Percentiles rank a stretch among this genome's conserved stretches.
These are phyloP conservation scores for Hapalemur alaotrensis DNA, from an alignment of 2,797 vertebrate genomes.

Conservation along the genomic window DNA sequence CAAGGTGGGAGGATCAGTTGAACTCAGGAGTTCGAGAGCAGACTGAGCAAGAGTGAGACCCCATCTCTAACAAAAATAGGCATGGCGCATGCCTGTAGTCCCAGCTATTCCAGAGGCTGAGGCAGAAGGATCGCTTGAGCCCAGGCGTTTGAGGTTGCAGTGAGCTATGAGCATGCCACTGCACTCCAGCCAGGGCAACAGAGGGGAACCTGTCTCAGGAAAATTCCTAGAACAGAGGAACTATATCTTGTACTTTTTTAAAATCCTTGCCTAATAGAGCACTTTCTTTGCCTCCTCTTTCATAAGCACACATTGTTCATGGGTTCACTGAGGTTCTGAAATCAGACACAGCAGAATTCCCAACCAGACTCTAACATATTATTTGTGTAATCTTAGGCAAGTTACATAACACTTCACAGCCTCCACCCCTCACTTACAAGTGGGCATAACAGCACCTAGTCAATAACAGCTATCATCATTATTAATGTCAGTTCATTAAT, in stretches of 20 bases:
- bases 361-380: not conserved
- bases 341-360: not conserved
- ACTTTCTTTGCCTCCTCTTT: not conserved
- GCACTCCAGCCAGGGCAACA: not conserved
- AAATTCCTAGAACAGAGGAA: not conserved
- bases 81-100: not conserved
- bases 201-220: not conserved
- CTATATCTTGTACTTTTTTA: not conserved
- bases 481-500: not conserved
- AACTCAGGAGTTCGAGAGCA: not conserved
- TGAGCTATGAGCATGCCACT: not conserved
- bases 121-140: not conserved
- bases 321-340: rapidly evolving
- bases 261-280: not conserved
- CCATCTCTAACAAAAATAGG: not conserved
- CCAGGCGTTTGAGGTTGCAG: not conserved
- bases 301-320: not conserved
- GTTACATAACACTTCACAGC: not conserved
- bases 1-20: not conserved
- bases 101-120: not conserved
- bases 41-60: not conserved
- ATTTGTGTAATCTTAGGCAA: not conserved
- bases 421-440: not conserved
- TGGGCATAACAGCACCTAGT: too few species aligned
- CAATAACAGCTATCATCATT: not conserved